Conservation (phyloP, 2,888 invertebrate genomes). For the Augiades crinisus region DNA sequence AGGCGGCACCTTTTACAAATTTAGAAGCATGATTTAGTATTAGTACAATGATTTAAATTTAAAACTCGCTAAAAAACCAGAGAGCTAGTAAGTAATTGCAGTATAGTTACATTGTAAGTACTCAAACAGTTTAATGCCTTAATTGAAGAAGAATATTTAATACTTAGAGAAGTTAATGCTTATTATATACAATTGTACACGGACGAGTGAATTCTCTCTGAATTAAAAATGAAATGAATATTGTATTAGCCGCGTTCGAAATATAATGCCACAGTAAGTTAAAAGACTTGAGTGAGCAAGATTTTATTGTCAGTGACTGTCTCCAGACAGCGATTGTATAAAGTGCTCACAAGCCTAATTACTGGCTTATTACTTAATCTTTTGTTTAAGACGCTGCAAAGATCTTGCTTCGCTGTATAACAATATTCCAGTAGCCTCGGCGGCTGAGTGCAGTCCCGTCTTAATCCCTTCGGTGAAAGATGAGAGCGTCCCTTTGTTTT, state of each 20-base stretch:
- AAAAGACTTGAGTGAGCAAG: slow-evolving; percentile 2
- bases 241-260: background rate
- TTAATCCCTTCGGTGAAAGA: slow-evolving; percentile 16
- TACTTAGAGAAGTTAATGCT: too few species aligned
- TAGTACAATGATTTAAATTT: too few species aligned
- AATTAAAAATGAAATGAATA: background rate
- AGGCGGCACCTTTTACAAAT: too few species aligned
- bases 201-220: too few species aligned
- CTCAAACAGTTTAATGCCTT: too few species aligned
- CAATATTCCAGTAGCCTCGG: slow-evolving; percentile 15
- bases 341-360: slow-evolving; percentile 19
- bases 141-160: too few species aligned
- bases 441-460: slow-evolving; percentile 6
- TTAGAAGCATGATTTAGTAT: too few species aligned
- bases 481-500: slow-evolving; percentile 12
- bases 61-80: too few species aligned
- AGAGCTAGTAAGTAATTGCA: too few species aligned
- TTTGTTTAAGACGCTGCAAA: slow-evolving; percentile 21
- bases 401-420: slow-evolving; percentile 12
- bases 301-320: slow-evolving; percentile 5
- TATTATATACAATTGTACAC: too few species aligned
- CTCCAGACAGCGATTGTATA: slow-evolving; percentile 18
- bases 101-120: too few species aligned
- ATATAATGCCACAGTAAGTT: background rate
- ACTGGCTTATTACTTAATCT: slow-evolving; percentile 25